Conservation (phyloP, 1,140 invertebrate species). For the Drosophila aff. region DNA sequence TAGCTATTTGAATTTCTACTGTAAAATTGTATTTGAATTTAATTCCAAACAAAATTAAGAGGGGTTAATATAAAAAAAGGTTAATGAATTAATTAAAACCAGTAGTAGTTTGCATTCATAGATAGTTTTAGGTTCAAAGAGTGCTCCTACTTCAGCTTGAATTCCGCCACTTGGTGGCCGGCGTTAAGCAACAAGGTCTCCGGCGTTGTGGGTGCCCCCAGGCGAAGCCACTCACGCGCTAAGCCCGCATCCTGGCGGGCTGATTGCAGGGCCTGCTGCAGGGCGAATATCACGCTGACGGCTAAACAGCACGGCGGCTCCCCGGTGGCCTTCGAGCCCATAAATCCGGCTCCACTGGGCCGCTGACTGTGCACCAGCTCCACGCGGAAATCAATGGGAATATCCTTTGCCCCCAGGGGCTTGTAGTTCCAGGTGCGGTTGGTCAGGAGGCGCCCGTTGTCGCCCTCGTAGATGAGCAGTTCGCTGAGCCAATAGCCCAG, state of each 20-base stretch:
- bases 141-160: conserved; percentile 52
- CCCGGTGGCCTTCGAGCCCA: conserved; percentile 93
- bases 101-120: fast-evolving
- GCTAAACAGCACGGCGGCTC: conserved; percentile 92
- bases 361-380: conserved; percentile 88
- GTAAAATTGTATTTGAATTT: background rate
- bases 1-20: background rate
- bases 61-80: no score
- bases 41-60: background rate
- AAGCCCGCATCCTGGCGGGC: conserved; percentile 88
- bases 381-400: conserved; percentile 93
- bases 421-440: conserved; percentile 95
- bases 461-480: conserved; percentile 88
- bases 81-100: background rate
- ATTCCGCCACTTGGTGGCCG: conserved; percentile 63
- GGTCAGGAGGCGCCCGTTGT: conserved; percentile 87
- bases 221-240: conserved; percentile 86
- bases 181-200: conserved; percentile 84
- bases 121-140: background rate
- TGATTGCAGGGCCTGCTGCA: conserved; percentile 90
- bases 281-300: conserved; percentile 89
- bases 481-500: conserved; percentile 93
- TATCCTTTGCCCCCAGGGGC: conserved; percentile 92
- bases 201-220: conserved; percentile 86
- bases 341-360: conserved; percentile 89